phyloP scores from a whole-genome alignment of 2,113 vertebrate species.

The Gymnorhina tibicen region DNA sequence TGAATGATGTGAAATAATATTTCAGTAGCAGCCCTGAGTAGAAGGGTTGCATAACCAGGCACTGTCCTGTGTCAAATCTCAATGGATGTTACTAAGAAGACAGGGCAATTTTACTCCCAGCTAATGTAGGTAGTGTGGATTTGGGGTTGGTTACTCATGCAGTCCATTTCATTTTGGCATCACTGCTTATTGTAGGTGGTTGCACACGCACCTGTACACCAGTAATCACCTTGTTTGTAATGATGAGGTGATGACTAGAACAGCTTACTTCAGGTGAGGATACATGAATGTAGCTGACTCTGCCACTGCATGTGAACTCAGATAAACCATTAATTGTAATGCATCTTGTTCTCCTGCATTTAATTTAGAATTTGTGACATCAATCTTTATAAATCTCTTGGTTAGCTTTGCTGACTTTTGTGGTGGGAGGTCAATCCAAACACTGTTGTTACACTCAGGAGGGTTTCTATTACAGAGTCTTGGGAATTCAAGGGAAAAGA shows the following conservation, averaged over 20 bases:
- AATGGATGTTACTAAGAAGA: not conserved
- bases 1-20: slow-evolving; percentile 43
- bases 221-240: not conserved
- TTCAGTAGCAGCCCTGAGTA: slow-evolving; percentile 4
- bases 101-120: not conserved
- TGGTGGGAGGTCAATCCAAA: not conserved
- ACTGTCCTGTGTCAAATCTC: not conserved
- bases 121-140: not conserved
- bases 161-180: not conserved
- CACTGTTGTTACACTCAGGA: not conserved
- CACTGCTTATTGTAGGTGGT: not conserved
- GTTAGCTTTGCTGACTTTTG: not conserved
- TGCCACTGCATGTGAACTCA: not conserved
- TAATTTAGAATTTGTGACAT: not conserved
- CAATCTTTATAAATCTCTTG: not conserved
- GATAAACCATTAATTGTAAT: not conserved
- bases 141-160: not conserved
- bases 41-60: slow-evolving; percentile 32
- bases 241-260: not conserved
- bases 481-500: not conserved
- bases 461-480: not conserved
- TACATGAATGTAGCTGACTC: not conserved
- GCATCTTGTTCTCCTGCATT: not conserved
- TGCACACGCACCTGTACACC: not conserved
- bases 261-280: not conserved